Conservation (phyloP, 2,113 vertebrate species). For the Callionymus lyra region DNA sequence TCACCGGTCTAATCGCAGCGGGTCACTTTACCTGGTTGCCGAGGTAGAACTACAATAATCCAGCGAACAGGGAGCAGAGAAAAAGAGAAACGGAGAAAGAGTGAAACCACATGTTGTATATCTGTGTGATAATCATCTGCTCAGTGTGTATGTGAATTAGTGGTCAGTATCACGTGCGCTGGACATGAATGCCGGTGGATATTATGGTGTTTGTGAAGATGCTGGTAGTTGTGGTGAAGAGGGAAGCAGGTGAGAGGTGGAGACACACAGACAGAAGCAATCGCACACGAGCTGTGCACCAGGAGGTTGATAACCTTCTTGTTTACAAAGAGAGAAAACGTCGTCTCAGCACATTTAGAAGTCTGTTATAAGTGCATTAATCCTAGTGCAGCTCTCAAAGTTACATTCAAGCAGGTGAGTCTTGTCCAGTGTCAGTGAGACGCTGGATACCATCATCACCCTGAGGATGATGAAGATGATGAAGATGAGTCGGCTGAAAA, state of each 20-base stretch:
- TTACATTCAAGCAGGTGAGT: conserved; percentile 3
- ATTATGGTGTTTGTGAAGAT: not conserved
- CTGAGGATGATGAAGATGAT: conserved; percentile 16
- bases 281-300: conserved; percentile 1
- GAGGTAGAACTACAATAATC: conserved; percentile 97
- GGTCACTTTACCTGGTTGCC: conserved; percentile 98
- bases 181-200: conserved; percentile 4
- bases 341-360: no score
- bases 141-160: not conserved
- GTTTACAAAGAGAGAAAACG: no score
- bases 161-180: not conserved
- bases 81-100: conserved; percentile 54
- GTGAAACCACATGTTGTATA: conserved; percentile 51
- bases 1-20: conserved; percentile 36
- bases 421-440: conserved; percentile 30
- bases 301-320: not conserved
- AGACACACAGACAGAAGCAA: conserved; percentile 17
- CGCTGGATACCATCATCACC: conserved; percentile 46
- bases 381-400: no score
- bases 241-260: conserved; percentile 14
- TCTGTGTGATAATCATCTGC: conserved; percentile 3
- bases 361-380: no score
- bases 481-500: conserved; percentile 27
- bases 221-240: conserved; percentile 16
- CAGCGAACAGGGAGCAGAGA: conserved; percentile 64